Evolutionary conservation across 92 coral and sea anemone genomes (phyloP).

Genomic region (Zoanthus gigantus): DNA sequence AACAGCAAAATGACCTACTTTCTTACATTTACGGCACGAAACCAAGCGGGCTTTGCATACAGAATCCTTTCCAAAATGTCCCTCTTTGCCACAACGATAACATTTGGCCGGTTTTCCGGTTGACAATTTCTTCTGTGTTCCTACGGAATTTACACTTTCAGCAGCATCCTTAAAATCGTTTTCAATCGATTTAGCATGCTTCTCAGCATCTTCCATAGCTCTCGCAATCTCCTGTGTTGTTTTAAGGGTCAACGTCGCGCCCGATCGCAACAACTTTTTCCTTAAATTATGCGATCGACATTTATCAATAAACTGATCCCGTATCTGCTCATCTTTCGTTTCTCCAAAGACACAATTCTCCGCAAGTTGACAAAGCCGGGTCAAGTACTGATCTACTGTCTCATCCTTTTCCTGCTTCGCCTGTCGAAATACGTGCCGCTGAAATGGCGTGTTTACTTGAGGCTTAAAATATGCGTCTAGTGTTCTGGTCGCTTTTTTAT

Average conservation of each 20-base stretch:
- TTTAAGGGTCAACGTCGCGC: neutral
- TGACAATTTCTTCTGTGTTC: neutral
- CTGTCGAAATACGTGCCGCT: conserved; percentile 47
- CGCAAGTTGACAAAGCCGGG: neutral
- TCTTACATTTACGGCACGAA: neutral
- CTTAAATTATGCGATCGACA: neutral
- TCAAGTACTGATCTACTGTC: conserved; percentile 15
- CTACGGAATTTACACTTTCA: conserved; percentile 16
- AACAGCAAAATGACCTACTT: neutral
- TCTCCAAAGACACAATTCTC: neutral
- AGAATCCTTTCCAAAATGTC: conserved; percentile 7
- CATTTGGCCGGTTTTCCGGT: neutral
- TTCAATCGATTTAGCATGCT: neutral
- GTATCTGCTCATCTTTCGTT: neutral
- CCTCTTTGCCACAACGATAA: conserved; percentile 29
- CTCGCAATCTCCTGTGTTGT: neutral
- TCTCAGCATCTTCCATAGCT: neutral
- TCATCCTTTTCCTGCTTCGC: conserved; percentile 14
- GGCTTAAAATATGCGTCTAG: conserved; percentile 44
- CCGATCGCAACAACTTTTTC: neutral
- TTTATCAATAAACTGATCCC: neutral
- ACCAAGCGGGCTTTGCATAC: too few relatives aligned
- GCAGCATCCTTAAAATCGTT: too few relatives aligned
- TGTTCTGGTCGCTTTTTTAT: neutral
- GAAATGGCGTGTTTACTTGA: conserved; percentile 41